phyloP scores from a whole-genome alignment of 2,113 vertebrate genomes.

The Tenrec ecaudatus region DNA sequence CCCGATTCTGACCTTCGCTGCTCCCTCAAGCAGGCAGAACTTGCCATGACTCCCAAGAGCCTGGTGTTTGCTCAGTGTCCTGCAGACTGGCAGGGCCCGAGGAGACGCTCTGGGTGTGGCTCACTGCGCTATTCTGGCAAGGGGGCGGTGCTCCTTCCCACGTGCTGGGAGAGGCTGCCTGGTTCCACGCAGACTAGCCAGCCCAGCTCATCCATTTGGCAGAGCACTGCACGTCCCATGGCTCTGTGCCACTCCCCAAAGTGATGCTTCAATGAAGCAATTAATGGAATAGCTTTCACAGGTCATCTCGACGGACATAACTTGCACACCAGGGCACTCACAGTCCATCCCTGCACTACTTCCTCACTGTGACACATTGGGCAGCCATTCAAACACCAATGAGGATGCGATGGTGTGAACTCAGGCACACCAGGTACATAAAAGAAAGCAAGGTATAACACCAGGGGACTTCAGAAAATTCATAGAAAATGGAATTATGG shows the following conservation, averaged over 20 bases:
- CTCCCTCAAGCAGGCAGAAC: not conserved
- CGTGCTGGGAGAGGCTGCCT: too few relatives aligned
- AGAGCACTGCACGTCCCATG: not conserved
- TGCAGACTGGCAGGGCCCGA: rapidly evolving
- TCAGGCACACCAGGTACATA: not conserved
- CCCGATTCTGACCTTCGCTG: not conserved
- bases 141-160: not conserved
- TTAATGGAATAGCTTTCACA: not conserved
- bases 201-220: not conserved
- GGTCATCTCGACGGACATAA: not conserved
- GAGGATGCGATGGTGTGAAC: rapidly evolving
- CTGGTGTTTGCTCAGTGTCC: not conserved
- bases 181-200: not conserved
- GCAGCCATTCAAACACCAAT: not conserved
- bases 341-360: not conserved
- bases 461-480: too few relatives aligned
- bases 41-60: not conserved
- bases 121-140: not conserved
- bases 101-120: not conserved
- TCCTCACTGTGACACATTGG: not conserved
- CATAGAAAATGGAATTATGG: too few relatives aligned
- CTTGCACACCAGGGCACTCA: not conserved
- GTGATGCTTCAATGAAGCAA: not conserved
- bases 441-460: not conserved
- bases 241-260: not conserved